Evolutionary conservation across 53 echinoderm and acorn worm genomes (phyloP).

Genomic region (Zoroaster sp.): DNA sequence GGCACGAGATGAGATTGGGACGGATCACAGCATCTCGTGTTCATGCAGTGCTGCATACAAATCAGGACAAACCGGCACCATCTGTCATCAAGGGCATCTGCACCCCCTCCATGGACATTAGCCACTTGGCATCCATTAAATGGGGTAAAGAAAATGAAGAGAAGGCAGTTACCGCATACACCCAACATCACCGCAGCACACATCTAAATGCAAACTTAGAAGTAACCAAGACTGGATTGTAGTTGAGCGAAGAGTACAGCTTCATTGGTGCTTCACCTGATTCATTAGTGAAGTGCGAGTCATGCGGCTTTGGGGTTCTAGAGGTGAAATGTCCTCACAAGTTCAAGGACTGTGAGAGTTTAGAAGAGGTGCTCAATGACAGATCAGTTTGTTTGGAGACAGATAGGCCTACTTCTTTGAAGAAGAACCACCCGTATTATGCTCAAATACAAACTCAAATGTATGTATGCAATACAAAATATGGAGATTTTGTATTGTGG

Average conservation of each 20-base stretch:
- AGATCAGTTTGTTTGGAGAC: too few species aligned
- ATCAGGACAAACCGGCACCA: slow-evolving; percentile 36
- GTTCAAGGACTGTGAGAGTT: background rate
- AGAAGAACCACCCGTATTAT: slow-evolving; percentile 26
- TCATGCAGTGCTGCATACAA: slow-evolving; percentile 33
- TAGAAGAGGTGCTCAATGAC: too few species aligned
- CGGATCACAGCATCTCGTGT: slow-evolving; percentile 44
- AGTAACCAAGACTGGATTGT: background rate
- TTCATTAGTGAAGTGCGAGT: background rate
- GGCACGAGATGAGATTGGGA: slow-evolving; percentile 40
- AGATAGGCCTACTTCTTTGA: background rate
- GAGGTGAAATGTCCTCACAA: slow-evolving; percentile 52
- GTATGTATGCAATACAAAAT: slow-evolving; percentile 10
- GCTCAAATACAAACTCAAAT: slow-evolving; percentile 55
- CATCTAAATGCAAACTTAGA: background rate
- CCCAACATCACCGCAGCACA: background rate
- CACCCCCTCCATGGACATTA: background rate
- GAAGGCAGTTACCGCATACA: slow-evolving; percentile 15
- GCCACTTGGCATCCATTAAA: slow-evolving; percentile 25
- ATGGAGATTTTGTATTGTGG: slow-evolving; percentile 49
- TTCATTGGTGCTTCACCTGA: slow-evolving; percentile 22
- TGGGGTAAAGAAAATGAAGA: slow-evolving; percentile 52
- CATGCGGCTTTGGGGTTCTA: background rate
- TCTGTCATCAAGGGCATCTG: slow-evolving; percentile 35
- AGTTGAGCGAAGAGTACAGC: background rate